These are phyloP conservation scores for Drosophila fulvimacula DNA, from an alignment of 2,888 invertebrate species.

Conservation along the genomic window DNA sequence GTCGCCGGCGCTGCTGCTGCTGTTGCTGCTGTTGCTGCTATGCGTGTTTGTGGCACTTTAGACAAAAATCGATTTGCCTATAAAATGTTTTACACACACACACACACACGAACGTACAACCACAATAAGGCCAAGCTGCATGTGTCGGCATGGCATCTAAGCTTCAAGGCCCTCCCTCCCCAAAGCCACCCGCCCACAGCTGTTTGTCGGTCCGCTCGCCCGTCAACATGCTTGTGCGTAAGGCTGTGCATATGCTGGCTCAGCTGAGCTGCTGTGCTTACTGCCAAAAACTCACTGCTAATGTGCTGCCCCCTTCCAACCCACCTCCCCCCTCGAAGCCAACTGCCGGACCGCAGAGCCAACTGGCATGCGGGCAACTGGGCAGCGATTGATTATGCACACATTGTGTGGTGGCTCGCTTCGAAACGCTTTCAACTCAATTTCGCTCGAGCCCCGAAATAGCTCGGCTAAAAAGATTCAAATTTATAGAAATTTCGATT, in stretches of 20 bases:
- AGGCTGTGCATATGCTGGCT: conserved; percentile 30
- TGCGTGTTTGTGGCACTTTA: conserved; percentile 80
- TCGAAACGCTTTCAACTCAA: conserved; percentile 20
- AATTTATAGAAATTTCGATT: conserved; percentile 6
- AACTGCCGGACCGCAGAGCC: conserved; percentile 19
- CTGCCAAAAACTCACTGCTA: conserved; percentile 64
- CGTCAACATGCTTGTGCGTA: conserved; percentile 25
- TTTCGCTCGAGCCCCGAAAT: conserved; percentile 11
- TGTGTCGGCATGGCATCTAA: conserved; percentile 45
- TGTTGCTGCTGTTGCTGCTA: conserved; percentile 28
- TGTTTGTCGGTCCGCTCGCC: conserved; percentile 6
- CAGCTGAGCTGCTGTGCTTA: conserved; percentile 46
- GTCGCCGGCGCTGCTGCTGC: conserved; percentile 34
- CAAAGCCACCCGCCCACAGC: conserved; percentile 8
- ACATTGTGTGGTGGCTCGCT: conserved; percentile 22
- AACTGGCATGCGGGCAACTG: conserved; percentile 29
- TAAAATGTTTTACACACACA: conserved; percentile 75
- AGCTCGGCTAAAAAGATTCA: background rate
- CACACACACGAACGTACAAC: conserved; percentile 19
- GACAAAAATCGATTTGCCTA: conserved; percentile 81
- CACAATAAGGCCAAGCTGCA: conserved; percentile 45
- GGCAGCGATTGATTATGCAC: conserved; percentile 31
- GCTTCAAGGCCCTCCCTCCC: conserved; percentile 13
- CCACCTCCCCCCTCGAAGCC: background rate
- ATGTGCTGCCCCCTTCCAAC: conserved; percentile 46